Evolutionary conservation across 37 sponge, comb jelly and placozoan species (phyloP).

Genomic region (Halisarca cf. caerulea): DNA sequence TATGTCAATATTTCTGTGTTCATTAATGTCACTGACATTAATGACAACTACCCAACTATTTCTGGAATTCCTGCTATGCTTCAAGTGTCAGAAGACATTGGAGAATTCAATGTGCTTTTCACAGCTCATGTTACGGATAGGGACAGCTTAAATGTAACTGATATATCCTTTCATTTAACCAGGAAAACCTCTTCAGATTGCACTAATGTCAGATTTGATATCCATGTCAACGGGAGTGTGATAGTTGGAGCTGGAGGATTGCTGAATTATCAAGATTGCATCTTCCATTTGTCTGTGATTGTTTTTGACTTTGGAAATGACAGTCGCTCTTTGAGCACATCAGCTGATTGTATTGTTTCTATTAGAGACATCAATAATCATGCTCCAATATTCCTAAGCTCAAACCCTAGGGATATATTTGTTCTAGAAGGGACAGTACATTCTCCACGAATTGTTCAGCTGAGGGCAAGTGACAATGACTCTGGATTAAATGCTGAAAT

Average conservation of each 20-base stretch:
- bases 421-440: not conserved
- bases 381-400: not conserved
- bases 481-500: constrained; percentile 50
- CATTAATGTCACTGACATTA: constrained; percentile 49
- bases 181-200: not conserved
- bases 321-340: not conserved
- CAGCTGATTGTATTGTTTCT: not conserved
- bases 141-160: not conserved
- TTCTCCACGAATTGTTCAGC: not conserved
- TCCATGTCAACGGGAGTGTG: not conserved
- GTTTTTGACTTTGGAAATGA: constrained; percentile 4
- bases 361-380: not conserved
- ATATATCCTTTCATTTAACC: not conserved
- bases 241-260: not conserved
- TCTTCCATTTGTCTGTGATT: not conserved
- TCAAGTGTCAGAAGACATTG: too few relatives aligned
- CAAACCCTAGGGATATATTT: not conserved
- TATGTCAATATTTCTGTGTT: constrained; percentile 30
- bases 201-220: not conserved
- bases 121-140: not conserved
- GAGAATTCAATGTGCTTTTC: not conserved
- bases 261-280: not conserved
- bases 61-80: not conserved
- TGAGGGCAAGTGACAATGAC: constrained; percentile 64
- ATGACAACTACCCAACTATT: constrained; percentile 67